Percentiles rank a stretch among this genome's conserved stretches.
Conservation (phyloP, 2,888 invertebrate species). For the Lagria hirta region DNA sequence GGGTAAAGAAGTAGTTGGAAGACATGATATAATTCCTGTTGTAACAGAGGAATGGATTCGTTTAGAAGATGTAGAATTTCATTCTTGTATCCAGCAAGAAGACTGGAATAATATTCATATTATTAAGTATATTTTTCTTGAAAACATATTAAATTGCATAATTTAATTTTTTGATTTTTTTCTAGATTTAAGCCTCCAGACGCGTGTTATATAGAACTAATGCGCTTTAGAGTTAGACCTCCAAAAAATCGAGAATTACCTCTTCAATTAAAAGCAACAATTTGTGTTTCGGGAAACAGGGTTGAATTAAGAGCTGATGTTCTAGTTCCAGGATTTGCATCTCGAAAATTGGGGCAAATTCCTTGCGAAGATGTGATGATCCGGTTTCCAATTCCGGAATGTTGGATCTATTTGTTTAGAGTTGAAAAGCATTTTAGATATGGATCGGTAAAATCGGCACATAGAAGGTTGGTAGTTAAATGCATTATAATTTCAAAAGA, state of each 20-base stretch:
- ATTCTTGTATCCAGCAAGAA: conserved; percentile 88
- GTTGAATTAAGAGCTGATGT: conserved; percentile 95
- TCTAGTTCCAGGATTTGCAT: conserved; percentile 95
- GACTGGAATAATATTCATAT: conserved; percentile 84
- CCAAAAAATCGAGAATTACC: conserved; percentile 96
- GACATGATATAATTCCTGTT: conserved; percentile 98
- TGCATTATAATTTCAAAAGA: no score
- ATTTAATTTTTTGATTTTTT: conserved; percentile 21
- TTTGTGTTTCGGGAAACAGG: conserved; percentile 84
- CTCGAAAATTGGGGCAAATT: conserved; percentile 91
- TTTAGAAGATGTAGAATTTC: conserved; percentile 91
- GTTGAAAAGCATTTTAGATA: conserved; percentile 98
- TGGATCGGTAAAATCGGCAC: conserved; percentile 94
- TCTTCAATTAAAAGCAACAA: conserved; percentile 87
- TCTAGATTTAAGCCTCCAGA: conserved; percentile 92
- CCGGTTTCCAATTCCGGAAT: conserved; percentile 96
- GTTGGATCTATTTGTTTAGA: conserved; percentile 98
- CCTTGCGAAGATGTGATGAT: conserved; percentile 98
- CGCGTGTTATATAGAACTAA: conserved; percentile 95
- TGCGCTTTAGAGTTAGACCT: conserved; percentile 93
- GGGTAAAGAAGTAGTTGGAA: conserved; percentile 97
- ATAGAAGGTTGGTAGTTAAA: no score
- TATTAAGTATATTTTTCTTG: conserved; percentile 67
- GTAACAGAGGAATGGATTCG: conserved; percentile 99
- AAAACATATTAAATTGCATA: no score